Evolutionary conservation across 1,140 invertebrate species (phyloP), one percentile per base, ranked within the genome.

Genomic region (Bradynema listronoti): DNA sequence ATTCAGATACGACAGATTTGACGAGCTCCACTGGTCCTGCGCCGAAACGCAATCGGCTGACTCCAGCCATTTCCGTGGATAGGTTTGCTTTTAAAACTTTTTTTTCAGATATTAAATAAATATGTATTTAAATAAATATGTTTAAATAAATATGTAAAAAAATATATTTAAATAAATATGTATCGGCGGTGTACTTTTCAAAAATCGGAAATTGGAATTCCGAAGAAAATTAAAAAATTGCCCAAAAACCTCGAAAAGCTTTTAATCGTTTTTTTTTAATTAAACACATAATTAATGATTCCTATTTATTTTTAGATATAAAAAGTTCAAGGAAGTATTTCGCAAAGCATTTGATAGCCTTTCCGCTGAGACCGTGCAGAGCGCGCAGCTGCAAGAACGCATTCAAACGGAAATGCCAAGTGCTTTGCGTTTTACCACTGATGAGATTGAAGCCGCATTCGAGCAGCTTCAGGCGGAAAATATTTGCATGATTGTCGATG

Each of bases 311-410:
- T 76, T 61, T 43, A 75, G 72, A n/a, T 78, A 72, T 50, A 69
- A 74, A 42, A 41, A 56, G 22, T 75, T 78, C 46, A 63, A 63
- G 25, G 60, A 59, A 25, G 68, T 41, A 42, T 61, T 78, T 6
- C 67, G 74, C n/a, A 60, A 60, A 33, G 71, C 76, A 9, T 77
- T 77, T 36, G 74, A 77, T 39, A 50, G 61, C 5, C 2, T 45
- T 19, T 45, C 56, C 25, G 60, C 69, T 22, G 69, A 71, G 1
- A 49, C 68, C 36, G 52, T 49, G 34, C 33, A 59, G 11, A 25
- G 68, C 24, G 45, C 47, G 25, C 43, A 43, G 25, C 57, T 74
- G 30, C 52, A 47, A n/a, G 61, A 62, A 19, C 34, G 29, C 22
- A 59, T 77, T 30, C 75, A 77, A 42, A 42, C 57, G 34, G 33